Evolutionary conservation across 2,888 invertebrate species (phyloP).

Genomic region (Chrysolina haemoptera): DNA sequence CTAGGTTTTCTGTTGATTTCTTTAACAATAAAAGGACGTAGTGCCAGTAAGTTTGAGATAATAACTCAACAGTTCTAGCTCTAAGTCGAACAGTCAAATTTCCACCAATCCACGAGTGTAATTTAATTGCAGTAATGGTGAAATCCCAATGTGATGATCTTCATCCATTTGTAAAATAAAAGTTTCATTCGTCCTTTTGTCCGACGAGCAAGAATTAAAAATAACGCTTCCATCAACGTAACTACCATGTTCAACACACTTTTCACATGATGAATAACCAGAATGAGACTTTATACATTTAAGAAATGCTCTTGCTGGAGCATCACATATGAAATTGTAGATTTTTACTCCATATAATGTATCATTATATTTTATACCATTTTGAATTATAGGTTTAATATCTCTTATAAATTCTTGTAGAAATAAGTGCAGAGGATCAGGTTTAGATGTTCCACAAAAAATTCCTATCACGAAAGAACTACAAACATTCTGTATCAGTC

Average conservation of each 20-base stretch:
- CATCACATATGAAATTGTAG: conserved; percentile 39
- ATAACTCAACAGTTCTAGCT: conserved; percentile 19
- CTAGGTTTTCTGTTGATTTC: conserved; percentile 34
- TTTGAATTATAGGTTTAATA: conserved; percentile 28
- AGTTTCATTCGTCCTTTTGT: conserved; percentile 20
- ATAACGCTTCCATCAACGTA: conserved; percentile 33
- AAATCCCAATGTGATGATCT: conserved; percentile 33
- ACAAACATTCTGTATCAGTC: conserved; percentile 33
- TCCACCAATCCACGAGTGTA: conserved; percentile 32
- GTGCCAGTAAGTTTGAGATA: conserved; percentile 25
- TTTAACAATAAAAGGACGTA: conserved; percentile 21
- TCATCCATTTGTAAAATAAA: conserved; percentile 32
- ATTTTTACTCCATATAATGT: conserved; percentile 31
- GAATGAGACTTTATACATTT: conserved; percentile 40
- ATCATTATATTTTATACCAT: conserved; percentile 31
- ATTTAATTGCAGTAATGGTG: conserved; percentile 31
- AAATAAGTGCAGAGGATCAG: conserved; percentile 34
- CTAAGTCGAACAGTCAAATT: conserved; percentile 30
- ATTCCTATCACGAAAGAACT: conserved; percentile 42
- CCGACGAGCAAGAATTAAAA: conserved; percentile 14
- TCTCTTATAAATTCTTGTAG: conserved; percentile 40
- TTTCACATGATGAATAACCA: conserved; percentile 44
- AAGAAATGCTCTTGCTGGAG: conserved; percentile 40
- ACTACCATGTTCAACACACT: conserved; percentile 29
- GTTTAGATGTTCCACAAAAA: conserved; percentile 45